phyloP scores from a whole-genome alignment of 2,888 invertebrate species.

The Clusia tigrina region DNA sequence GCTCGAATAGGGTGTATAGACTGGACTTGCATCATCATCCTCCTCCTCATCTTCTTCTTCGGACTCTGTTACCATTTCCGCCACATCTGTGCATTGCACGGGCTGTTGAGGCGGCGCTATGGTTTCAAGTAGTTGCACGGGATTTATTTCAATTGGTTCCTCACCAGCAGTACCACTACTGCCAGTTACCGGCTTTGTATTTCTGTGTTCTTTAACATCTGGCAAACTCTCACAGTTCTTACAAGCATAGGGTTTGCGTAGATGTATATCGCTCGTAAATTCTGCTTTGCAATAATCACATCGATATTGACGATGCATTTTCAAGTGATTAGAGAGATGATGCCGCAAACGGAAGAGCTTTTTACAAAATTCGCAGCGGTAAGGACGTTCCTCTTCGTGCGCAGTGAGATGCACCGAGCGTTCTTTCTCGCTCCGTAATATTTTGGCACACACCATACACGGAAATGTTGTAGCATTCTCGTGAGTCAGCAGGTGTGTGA shows the following conservation, averaged over 20 bases:
- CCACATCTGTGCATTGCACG: constrained; percentile 35
- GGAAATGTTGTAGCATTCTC: constrained; percentile 43
- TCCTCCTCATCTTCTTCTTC: constrained; percentile 27
- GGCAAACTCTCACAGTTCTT: constrained; percentile 38
- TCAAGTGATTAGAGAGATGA: constrained; percentile 49
- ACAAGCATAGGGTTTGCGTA: constrained; percentile 47
- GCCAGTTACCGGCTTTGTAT: not conserved
- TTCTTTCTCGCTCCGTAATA: constrained; percentile 42
- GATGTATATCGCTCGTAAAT: constrained; percentile 46
- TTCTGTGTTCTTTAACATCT: constrained; percentile 1
- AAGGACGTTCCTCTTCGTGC: constrained; percentile 68
- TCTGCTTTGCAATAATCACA: constrained; percentile 47
- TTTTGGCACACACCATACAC: constrained; percentile 47
- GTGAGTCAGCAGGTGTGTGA: constrained; percentile 45
- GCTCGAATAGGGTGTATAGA: no score
- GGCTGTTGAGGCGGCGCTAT: constrained; percentile 21
- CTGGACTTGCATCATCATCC: constrained; percentile 21
- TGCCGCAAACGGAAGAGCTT: constrained; percentile 50
- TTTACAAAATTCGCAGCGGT: constrained; percentile 53
- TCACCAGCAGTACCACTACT: constrained; percentile 16
- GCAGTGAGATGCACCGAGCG: constrained; percentile 61
- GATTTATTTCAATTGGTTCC: constrained; percentile 34
- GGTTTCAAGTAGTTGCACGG: constrained; percentile 35
- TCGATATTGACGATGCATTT: constrained; percentile 47
- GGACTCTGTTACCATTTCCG: constrained; percentile 33